Conservation (phyloP, 2,797 vertebrate species). For the Propithecus deckenii region DNA sequence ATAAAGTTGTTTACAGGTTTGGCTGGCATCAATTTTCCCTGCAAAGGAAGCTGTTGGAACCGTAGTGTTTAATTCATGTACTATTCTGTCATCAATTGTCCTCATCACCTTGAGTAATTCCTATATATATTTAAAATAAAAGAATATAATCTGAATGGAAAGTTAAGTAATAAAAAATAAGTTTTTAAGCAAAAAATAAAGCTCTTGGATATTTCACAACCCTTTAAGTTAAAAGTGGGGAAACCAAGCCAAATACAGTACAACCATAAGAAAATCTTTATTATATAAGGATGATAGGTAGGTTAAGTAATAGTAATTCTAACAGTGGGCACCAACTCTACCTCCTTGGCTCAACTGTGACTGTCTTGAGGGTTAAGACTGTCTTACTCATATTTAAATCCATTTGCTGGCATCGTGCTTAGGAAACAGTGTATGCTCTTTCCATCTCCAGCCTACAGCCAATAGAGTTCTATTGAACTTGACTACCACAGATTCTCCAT, state of each 20-base stretch:
- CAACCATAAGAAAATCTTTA: conserved; percentile 5
- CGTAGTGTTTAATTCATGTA: conserved; percentile 95
- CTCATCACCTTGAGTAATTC: conserved; percentile 96
- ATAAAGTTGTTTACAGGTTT: conserved; percentile 97
- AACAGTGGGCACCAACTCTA: neutral
- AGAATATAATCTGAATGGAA: conserved; percentile 4
- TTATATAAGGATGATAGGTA: neutral
- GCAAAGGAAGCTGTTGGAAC: conserved; percentile 97
- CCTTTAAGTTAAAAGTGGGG: neutral
- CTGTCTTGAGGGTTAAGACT: neutral
- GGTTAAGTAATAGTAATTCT: neutral
- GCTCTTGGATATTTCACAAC: conserved; percentile 34
- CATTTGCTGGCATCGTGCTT: neutral
- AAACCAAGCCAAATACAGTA: conserved; percentile 30
- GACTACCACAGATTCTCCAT: neutral
- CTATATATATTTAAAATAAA: conserved; percentile 83
- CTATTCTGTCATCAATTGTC: conserved; percentile 96
- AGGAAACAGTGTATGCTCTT: neutral
- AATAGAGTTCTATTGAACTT: neutral
- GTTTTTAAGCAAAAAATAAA: neutral
- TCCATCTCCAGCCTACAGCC: neutral
- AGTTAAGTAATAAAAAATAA: conserved; percentile 44
- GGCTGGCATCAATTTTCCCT: conserved; percentile 93
- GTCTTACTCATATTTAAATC: conserved; percentile 15
- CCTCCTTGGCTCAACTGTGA: neutral